Evolutionary conservation across 2,797 vertebrate species (phyloP).

Genomic region (Vireo griseus): DNA sequence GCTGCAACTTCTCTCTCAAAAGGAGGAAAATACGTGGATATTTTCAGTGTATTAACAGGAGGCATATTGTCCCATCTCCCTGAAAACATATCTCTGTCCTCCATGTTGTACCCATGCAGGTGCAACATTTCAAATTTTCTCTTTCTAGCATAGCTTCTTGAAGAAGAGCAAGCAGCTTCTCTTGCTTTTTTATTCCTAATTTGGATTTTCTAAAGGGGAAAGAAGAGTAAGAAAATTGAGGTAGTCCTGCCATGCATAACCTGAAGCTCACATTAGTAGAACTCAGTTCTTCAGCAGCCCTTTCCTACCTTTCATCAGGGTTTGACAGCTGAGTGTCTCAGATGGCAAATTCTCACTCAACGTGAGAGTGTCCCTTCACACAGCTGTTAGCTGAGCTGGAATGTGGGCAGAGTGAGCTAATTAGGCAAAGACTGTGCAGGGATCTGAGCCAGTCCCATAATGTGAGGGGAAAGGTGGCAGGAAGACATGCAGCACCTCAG

Average conservation of each 20-base stretch:
- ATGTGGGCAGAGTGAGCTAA: not conserved
- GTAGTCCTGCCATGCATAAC: not conserved
- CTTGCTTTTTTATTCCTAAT: not conserved
- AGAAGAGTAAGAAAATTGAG: not conserved
- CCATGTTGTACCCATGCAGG: not conserved
- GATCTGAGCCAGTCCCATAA: not conserved
- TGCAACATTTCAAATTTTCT: not conserved
- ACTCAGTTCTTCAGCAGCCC: not conserved
- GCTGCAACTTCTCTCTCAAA: not conserved
- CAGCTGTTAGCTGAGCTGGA: not conserved
- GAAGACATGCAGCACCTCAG: not conserved
- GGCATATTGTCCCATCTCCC: not conserved
- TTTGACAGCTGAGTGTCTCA: not conserved
- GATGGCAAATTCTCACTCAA: too few species aligned
- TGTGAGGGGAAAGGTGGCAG: not conserved
- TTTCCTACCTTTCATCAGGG: not conserved
- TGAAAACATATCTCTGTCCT: not conserved
- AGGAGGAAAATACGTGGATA: not conserved
- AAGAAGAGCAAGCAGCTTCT: not conserved
- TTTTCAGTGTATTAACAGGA: not conserved
- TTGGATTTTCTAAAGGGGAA: not conserved
- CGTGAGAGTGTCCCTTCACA: accelerated
- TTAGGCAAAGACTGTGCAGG: not conserved
- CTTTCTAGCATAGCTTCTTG: not conserved
- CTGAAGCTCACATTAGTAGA: not conserved